Conservation (phyloP, 2,888 invertebrate species). For the Cheilosia impressa region DNA sequence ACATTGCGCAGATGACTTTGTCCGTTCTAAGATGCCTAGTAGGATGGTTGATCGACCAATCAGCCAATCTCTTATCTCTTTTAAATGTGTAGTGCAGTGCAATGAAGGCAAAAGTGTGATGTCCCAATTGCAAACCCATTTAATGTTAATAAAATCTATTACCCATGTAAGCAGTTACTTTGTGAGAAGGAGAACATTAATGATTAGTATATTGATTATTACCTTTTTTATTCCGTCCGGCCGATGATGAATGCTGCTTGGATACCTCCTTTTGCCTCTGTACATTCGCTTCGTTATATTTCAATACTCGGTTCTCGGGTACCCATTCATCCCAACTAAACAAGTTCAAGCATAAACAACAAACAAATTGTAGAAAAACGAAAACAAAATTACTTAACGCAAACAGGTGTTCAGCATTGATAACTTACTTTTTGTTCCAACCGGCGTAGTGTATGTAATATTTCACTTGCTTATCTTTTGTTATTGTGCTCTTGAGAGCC, state of each 20-base stretch:
- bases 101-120: too few species aligned
- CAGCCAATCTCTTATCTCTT: too few species aligned
- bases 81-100: too few species aligned
- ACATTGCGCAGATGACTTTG: too few species aligned
- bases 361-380: constrained; percentile 22
- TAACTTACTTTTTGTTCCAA: constrained; percentile 97
- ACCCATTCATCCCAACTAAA: constrained; percentile 96
- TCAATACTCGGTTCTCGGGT: constrained; percentile 94
- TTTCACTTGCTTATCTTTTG: constrained; percentile 93
- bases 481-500: constrained; percentile 92
- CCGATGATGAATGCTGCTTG: constrained; percentile 90
- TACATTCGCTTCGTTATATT: constrained; percentile 94
- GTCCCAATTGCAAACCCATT: too few species aligned
- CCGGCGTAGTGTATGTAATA: constrained; percentile 98
- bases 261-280: constrained; percentile 94
- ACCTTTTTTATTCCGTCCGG: constrained; percentile 88
- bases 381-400: constrained; percentile 49
- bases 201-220: constrained; percentile 58
- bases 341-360: constrained; percentile 76
- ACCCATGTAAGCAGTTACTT: too few species aligned
- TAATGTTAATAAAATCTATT: too few species aligned
- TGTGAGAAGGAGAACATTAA: too few species aligned
- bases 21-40: too few species aligned
- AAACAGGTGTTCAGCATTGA: constrained; percentile 53
- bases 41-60: too few species aligned